These are phyloP conservation scores for Gasterosteus aculeatus DNA, from an alignment of 2,113 vertebrate species.

Conservation along the genomic window DNA sequence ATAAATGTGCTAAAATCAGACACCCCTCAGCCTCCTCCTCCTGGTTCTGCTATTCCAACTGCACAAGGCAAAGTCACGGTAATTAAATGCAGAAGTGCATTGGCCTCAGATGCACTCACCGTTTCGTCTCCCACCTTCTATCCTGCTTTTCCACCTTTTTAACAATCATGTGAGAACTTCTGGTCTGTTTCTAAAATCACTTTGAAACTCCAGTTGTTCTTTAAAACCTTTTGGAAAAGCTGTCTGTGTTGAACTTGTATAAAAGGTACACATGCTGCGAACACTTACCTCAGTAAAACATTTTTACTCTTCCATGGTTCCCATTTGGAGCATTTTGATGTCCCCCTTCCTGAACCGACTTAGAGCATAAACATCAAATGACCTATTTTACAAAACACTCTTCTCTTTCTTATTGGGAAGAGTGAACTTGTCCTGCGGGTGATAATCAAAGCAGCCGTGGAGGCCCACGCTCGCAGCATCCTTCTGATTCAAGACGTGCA, in stretches of 20 bases:
- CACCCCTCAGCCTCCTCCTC: not conserved
- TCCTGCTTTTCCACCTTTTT: conserved; percentile 1
- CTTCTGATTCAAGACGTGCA: conserved; percentile 24
- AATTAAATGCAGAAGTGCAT: not conserved
- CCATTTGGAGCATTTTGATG: conserved; percentile 27
- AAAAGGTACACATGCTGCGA: not conserved
- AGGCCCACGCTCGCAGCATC: not conserved
- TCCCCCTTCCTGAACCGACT: conserved; percentile 26
- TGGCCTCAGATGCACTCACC: not conserved
- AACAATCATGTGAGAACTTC: not conserved
- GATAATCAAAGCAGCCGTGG: conserved; percentile 16
- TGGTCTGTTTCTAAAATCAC: not conserved
- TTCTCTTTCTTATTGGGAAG: not conserved
- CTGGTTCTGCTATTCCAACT: not conserved
- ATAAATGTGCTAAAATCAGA: conserved; percentile 17
- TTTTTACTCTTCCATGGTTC: conserved; percentile 1
- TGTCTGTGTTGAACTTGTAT: conserved; percentile 6
- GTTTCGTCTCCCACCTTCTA: not conserved
- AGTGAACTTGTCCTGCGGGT: conserved; percentile 10
- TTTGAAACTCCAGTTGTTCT: not conserved
- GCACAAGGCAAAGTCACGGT: conserved; percentile 1
- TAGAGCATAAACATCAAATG: conserved; percentile 42
- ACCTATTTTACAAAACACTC: conserved; percentile 33
- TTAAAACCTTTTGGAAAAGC: not conserved
- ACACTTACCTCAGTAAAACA: conserved; percentile 5